Conservation (phyloP, 1,140 invertebrate genomes). For the Drosophila repleta region DNA sequence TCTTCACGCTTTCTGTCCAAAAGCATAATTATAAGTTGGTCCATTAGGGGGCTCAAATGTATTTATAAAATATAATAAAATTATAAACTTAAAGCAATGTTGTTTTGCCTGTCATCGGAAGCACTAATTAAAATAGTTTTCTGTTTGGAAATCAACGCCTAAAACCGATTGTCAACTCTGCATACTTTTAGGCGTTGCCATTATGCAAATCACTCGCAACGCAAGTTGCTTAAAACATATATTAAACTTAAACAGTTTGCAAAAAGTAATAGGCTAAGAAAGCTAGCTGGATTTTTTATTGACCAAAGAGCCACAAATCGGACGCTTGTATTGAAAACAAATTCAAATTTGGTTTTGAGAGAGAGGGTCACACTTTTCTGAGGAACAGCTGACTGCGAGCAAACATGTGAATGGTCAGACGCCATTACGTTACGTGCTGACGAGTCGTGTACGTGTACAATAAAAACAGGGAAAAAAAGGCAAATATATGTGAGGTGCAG, state of each 20-base stretch:
- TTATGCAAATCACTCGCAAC: too few relatives aligned
- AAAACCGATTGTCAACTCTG: not conserved
- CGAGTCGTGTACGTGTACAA: slow-evolving; percentile 53
- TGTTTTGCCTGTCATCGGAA: not conserved
- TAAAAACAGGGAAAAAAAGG: slow-evolving; percentile 48
- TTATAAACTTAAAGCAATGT: too few relatives aligned
- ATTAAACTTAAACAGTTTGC: too few relatives aligned
- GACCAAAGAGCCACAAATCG: not conserved
- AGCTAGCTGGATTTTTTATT: not conserved
- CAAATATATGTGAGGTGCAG: slow-evolving; percentile 41
- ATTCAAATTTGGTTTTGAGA: not conserved
- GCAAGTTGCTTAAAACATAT: too few relatives aligned
- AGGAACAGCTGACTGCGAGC: slow-evolving; percentile 25
- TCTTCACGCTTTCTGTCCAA: slow-evolving; percentile 14
- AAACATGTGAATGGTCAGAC: slow-evolving; percentile 37
- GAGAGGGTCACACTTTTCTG: slow-evolving; percentile 27
- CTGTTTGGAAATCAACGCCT: not conserved
- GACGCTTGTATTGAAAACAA: not conserved
- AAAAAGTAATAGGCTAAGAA: not conserved
- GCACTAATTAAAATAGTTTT: not conserved
- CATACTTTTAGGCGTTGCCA: slow-evolving; percentile 8
- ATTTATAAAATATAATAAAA: too few relatives aligned
- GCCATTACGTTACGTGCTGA: slow-evolving; percentile 50
- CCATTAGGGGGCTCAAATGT: not conserved
- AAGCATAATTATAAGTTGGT: not conserved